Evolutionary conservation across 1,140 invertebrate genomes (phyloP).

Genomic region (Drosophila baimaii): DNA sequence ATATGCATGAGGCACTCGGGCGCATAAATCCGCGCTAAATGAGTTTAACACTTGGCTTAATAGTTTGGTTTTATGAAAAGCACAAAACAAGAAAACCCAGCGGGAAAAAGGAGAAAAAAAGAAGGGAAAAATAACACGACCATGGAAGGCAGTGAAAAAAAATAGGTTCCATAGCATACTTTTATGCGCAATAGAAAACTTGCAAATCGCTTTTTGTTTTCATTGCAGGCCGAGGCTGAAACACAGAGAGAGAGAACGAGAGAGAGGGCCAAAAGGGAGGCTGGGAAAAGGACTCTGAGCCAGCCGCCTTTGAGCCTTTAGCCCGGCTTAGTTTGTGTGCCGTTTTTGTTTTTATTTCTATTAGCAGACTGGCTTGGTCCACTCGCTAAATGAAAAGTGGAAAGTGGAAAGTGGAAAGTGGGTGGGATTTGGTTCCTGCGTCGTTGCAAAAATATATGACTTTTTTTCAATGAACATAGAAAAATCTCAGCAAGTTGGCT

Average conservation of each 20-base stretch:
- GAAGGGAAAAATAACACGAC: conserved; percentile 39
- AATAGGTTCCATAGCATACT: conserved; percentile 71
- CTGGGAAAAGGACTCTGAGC: conserved; percentile 8
- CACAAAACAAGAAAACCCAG: conserved; percentile 57
- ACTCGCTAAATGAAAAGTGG: conserved; percentile 74
- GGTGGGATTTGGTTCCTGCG: conserved; percentile 6
- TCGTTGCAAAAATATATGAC: conserved; percentile 40
- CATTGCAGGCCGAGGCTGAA: conserved; percentile 60
- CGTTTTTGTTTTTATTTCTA: conserved; percentile 81
- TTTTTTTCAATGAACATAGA: conserved; percentile 66
- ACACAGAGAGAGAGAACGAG: too few species aligned
- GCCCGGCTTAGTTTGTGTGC: conserved; percentile 78
- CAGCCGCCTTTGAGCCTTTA: conserved; percentile 78
- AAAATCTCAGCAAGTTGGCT: conserved; percentile 24
- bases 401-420: conserved; percentile 51
- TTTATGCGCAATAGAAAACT: conserved; percentile 83
- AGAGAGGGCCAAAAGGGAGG: not conserved
- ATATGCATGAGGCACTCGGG: conserved; percentile 69
- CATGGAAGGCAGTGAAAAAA: conserved; percentile 62
- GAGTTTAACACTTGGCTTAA: conserved; percentile 83
- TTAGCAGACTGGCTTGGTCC: conserved; percentile 72
- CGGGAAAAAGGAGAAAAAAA: conserved; percentile 13
- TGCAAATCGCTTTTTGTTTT: conserved; percentile 83
- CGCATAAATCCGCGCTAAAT: conserved; percentile 82
- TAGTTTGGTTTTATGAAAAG: conserved; percentile 83